Conservation (phyloP, 2,113 vertebrate species). For the Cisticola juncidis region DNA sequence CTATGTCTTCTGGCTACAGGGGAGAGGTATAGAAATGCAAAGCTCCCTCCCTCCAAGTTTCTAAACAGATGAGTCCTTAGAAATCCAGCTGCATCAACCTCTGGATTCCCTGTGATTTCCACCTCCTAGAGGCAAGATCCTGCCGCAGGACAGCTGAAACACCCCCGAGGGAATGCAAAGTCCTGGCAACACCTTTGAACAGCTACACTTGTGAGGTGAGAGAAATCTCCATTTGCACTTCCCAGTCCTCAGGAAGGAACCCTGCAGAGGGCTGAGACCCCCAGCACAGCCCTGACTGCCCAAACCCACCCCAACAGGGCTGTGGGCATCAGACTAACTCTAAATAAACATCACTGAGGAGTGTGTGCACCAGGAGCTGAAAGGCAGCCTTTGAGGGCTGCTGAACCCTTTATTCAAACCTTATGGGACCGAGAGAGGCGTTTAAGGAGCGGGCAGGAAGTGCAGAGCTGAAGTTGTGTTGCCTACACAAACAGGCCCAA, state of each 20-base stretch:
- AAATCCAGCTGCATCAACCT: neutral
- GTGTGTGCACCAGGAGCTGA: neutral
- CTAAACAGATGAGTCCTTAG: neutral
- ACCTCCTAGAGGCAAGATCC: neutral
- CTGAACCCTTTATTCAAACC: neutral
- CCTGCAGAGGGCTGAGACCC: neutral
- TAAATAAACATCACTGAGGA: neutral
- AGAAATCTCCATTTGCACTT: neutral
- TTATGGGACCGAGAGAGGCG: fast-evolving
- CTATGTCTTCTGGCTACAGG: neutral
- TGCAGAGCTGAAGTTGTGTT: fast-evolving
- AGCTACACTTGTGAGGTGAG: fast-evolving
- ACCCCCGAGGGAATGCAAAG: fast-evolving
- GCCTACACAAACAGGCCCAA: neutral
- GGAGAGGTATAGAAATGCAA: neutral
- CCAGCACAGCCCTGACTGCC: neutral
- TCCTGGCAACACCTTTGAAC: neutral
- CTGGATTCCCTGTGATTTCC: neutral
- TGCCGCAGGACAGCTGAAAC: neutral
- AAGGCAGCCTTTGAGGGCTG: neutral
- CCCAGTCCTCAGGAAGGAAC: neutral
- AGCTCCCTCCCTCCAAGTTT: neutral
- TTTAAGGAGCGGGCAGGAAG: neutral
- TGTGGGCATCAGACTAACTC: neutral
- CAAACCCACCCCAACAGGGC: neutral